Evolutionary conservation across 2,888 invertebrate genomes (phyloP), one percentile per base, ranked within the genome.

Genomic region (Drosophila kokeensis): DNA sequence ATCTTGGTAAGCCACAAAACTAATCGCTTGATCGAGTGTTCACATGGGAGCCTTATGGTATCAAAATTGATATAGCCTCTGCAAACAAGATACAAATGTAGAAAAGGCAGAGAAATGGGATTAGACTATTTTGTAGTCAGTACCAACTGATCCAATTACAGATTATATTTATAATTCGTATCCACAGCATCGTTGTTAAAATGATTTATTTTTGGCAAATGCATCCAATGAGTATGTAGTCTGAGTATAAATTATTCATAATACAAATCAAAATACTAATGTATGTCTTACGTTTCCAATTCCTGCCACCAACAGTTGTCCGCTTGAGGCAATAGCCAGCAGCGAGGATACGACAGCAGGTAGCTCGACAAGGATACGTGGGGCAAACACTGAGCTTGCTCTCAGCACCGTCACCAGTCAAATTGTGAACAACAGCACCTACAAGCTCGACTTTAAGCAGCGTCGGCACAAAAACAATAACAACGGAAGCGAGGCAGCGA

Each of bases 391-490:
- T 18, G 87, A 87, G n/a, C 79, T 87, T 24, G 89, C 89, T 0
- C 70, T 87, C n/a, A 87, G 87, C 75, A 78, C 74, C 53, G 87
- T 87, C 52, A 87, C 87, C 72, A 87, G 84, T 53, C 87, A 87
- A 76, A 87, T 87, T 69, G 89, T 87, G 4, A 87, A 87, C 59
- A 88, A 87, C 59, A 72, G 66, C 71, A 81, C 87, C 61, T 87
- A 87, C 57, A 87, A 87, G 76, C 83, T 87, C 34, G 89, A 89
- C 73, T 89, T 87, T n/a, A 89, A 87, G 62, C 89, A 87, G 68
- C 85, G 89, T 0, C 69, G 89, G 0, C 89, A 82, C 72, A 87
- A 89, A 85, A 87, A 82, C 82, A 79, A 74, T 67, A 87, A 66
- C 40, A 79, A 76, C 81, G 73, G 75, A 29, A 69, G 65, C 49